Conservation (phyloP, 2,797 vertebrate species). For the Sylvia borin region DNA sequence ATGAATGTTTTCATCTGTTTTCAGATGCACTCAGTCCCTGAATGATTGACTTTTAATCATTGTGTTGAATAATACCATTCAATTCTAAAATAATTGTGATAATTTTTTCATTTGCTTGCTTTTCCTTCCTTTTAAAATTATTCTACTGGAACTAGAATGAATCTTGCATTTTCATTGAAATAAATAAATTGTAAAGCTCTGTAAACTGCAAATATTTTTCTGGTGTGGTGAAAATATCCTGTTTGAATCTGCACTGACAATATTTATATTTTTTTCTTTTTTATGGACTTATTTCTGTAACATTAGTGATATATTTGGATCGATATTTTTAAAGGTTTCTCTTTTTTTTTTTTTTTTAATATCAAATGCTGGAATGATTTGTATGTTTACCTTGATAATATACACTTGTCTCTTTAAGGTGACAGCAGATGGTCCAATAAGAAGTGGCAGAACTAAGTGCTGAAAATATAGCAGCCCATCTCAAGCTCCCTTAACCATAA, state of each 20-base stretch:
- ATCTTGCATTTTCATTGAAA: neutral
- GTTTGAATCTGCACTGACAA: neutral
- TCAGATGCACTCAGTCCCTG: neutral
- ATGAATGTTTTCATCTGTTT: conserved; percentile 14
- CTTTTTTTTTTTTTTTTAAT: conserved; percentile 32
- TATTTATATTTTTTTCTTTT: conserved; percentile 42
- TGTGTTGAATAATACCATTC: neutral
- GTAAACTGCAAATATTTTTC: neutral
- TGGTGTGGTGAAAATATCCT: neutral
- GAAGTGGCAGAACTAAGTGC: conserved; percentile 83
- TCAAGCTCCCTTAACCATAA: conserved; percentile 91
- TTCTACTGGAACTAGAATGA: neutral
- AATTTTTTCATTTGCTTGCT: neutral
- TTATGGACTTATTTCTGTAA: conserved; percentile 29
- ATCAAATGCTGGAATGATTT: conserved; percentile 71
- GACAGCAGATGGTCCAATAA: conserved; percentile 83
- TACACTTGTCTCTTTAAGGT: conserved; percentile 81
- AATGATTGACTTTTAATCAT: conserved; percentile 13
- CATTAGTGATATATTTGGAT: conserved; percentile 65
- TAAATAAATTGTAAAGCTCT: neutral
- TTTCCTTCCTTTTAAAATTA: neutral
- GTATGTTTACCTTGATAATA: conserved; percentile 74
- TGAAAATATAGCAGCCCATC: conserved; percentile 85
- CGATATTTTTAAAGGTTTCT: conserved; percentile 67
- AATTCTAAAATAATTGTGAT: neutral